Evolutionary conservation across 2,797 vertebrate species (phyloP).

Genomic region (Anolis apletophallus): DNA sequence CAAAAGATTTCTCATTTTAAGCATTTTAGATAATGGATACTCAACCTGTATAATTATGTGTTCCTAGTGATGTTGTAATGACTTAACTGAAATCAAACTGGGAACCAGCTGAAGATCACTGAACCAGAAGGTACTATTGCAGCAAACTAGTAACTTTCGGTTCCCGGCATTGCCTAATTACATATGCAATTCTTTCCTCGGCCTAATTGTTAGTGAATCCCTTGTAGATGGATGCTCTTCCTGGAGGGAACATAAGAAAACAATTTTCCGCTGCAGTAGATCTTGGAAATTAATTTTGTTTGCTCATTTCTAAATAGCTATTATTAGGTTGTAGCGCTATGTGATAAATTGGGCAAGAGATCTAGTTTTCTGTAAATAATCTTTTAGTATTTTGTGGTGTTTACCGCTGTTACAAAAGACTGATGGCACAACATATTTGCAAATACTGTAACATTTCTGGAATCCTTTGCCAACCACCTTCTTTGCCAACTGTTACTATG

Average conservation of each 20-base stretch:
- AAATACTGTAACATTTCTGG: neutral
- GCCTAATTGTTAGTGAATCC: neutral
- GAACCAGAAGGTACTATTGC: neutral
- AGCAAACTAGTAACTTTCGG: neutral
- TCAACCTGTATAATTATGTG: neutral
- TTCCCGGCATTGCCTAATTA: neutral
- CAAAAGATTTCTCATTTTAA: too few relatives aligned
- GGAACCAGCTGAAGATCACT: neutral
- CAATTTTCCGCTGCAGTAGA: neutral
- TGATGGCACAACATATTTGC: neutral
- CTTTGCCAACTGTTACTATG: neutral
- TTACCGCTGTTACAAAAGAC: neutral
- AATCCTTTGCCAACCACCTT: neutral
- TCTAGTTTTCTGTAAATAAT: conserved; percentile 14
- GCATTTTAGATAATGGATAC: too few relatives aligned
- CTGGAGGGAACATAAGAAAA: neutral
- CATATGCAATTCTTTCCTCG: neutral
- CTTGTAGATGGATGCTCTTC: neutral
- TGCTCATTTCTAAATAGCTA: conserved; percentile 18
- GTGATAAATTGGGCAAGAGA: neutral
- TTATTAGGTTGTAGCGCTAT: conserved; percentile 20
- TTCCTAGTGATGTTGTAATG: neutral
- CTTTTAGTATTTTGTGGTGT: neutral
- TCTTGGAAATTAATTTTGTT: conserved; percentile 12
- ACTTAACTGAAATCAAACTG: neutral